A percentile compares a stretch with the other conserved stretches of the same genome.
phyloP scores from a whole-genome alignment of 2,113 vertebrate genomes.

The Cyrtonyx montezumae region DNA sequence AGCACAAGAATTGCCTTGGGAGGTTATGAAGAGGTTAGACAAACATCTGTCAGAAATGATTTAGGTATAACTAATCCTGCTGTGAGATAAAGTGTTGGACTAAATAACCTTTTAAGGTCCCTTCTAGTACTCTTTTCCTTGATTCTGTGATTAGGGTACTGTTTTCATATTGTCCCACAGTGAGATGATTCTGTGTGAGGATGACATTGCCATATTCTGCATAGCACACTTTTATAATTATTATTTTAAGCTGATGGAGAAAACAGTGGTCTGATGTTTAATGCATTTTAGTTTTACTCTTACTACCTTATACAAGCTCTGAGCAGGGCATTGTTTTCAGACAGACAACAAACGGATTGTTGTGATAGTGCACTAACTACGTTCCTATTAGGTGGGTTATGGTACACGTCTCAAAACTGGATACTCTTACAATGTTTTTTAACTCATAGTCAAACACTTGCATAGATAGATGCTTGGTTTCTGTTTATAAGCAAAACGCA shows the following conservation, averaged over 20 bases:
- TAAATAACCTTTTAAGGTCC: constrained; percentile 65
- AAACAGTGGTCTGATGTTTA: not conserved
- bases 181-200: not conserved
- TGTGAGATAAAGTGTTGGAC: constrained; percentile 60
- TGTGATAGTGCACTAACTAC: not conserved
- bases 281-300: not conserved
- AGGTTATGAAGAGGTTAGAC: constrained; percentile 74
- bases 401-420: not conserved
- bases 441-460: not conserved
- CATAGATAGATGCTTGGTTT: not conserved
- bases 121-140: constrained; percentile 49
- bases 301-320: not conserved
- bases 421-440: not conserved
- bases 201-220: not conserved
- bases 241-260: not conserved
- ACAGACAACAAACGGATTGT: not conserved
- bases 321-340: not conserved
- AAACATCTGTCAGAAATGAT: constrained; percentile 73
- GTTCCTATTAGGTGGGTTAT: not conserved
- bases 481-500: not conserved
- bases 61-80: constrained; percentile 64
- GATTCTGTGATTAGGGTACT: constrained; percentile 28
- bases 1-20: constrained; percentile 66
- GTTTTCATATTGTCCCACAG: not conserved
- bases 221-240: not conserved